Percentiles rank a stretch among this genome's conserved stretches.
Evolutionary conservation across 2,113 vertebrate genomes (phyloP).

Genomic region (Tympanuchus pallidicinctus): DNA sequence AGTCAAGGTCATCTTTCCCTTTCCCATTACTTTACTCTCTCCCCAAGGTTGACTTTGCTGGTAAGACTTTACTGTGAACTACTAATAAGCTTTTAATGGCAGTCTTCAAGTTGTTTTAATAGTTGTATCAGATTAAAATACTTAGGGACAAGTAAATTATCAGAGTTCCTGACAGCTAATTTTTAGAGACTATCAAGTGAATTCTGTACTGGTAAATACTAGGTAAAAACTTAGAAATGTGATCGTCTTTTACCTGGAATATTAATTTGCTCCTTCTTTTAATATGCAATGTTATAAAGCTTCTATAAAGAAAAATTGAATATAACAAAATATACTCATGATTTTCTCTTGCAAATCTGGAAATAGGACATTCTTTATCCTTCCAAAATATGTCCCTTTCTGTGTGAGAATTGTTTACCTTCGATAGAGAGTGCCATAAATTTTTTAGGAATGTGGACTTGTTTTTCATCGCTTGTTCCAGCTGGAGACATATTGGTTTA

Average conservation of each 20-base stretch:
- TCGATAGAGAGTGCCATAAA: not conserved
- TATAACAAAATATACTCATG: not conserved
- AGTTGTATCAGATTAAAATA: not conserved
- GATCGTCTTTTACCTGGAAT: not conserved
- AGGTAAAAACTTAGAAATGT: not conserved
- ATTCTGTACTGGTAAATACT: not conserved
- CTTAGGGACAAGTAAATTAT: not conserved
- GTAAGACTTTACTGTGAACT: not conserved
- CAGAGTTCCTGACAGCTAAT: not conserved
- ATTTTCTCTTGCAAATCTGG: not conserved
- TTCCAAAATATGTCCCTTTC: not conserved
- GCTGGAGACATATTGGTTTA: constrained; percentile 29
- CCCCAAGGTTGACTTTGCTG: not conserved
- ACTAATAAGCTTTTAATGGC: constrained; percentile 20
- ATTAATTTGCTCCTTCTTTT: not conserved
- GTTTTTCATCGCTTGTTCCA: constrained; percentile 32
- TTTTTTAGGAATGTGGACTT: not conserved
- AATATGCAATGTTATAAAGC: not conserved
- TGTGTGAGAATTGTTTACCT: not conserved
- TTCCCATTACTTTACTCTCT: not conserved
- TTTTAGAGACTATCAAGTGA: not conserved
- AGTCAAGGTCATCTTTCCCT: constrained; percentile 6
- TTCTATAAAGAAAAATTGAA: not conserved
- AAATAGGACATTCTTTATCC: not conserved
- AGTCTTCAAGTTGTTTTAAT: not conserved